Conservation (phyloP, 2,113 vertebrate species). For the Edolisoma coerulescens region DNA sequence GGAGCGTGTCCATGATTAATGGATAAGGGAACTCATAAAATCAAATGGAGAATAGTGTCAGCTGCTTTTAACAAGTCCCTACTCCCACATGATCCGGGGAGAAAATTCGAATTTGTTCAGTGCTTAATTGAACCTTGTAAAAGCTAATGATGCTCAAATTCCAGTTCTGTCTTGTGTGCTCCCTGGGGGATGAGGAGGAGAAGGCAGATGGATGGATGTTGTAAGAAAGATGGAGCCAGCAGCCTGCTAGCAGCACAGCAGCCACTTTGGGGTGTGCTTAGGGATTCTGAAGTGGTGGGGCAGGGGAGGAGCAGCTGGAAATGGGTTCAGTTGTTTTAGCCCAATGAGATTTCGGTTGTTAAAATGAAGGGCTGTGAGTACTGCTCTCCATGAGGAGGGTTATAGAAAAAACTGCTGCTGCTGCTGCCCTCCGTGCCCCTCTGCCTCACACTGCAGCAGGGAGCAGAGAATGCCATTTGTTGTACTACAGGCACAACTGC, state of each 20-base stretch:
- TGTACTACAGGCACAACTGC: not conserved
- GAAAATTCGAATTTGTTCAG: not conserved
- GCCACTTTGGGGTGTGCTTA: not conserved
- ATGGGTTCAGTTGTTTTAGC: not conserved
- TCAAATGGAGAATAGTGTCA: not conserved
- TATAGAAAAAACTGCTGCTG: not conserved
- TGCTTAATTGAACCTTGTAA: not conserved
- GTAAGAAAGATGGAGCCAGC: not conserved
- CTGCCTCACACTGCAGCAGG: not conserved
- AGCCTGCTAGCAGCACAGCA: not conserved
- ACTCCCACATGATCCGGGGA: not conserved
- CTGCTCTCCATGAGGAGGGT: not conserved
- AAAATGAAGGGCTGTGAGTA: not conserved
- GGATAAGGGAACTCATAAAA: not conserved
- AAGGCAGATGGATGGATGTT: accelerated
- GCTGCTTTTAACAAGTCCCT: not conserved
- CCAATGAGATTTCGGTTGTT: not conserved
- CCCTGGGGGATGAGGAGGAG: not conserved
- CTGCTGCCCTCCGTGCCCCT: not conserved
- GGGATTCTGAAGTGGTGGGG: not conserved
- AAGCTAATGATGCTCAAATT: not conserved
- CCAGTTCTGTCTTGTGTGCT: not conserved
- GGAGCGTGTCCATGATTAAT: not conserved
- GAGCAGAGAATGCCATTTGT: not conserved
- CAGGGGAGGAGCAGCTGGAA: not conserved